phyloP scores from a whole-genome alignment of 1,140 invertebrate species.

The Centruroides sculpturatus region DNA sequence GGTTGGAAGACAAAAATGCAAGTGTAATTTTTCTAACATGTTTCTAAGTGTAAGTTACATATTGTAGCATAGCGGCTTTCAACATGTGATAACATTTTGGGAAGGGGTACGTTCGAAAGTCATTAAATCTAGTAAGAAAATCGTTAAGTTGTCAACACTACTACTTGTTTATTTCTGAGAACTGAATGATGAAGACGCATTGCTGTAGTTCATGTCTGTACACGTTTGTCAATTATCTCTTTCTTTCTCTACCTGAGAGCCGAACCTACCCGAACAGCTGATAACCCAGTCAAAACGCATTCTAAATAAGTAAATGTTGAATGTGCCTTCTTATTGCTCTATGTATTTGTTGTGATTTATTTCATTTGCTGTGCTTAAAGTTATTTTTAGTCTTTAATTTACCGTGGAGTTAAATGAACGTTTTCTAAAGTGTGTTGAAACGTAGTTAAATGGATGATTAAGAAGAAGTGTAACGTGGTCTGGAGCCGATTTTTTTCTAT shows the following conservation, averaged over 20 bases:
- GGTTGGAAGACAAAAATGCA: too few relatives aligned
- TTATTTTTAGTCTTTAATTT: neutral
- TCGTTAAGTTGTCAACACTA: neutral
- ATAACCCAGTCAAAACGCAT: neutral
- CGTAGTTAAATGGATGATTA: neutral
- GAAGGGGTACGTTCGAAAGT: neutral
- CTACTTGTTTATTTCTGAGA: neutral
- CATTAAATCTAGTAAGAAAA: neutral
- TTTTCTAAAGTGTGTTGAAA: neutral
- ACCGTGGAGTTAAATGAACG: neutral
- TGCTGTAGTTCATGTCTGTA: neutral
- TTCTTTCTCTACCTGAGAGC: too few relatives aligned
- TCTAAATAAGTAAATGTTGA: neutral
- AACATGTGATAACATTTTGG: neutral
- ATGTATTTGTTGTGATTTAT: neutral
- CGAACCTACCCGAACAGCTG: neutral
- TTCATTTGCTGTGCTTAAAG: neutral
- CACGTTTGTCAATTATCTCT: too few relatives aligned
- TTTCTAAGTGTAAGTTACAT: too few relatives aligned
- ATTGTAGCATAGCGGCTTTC: too few relatives aligned
- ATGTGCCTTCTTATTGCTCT: neutral
- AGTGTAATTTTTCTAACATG: too few relatives aligned
- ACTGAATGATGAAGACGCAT: neutral
- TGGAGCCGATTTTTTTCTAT: neutral
- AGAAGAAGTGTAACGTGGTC: neutral